Conservation (phyloP, 2,888 invertebrate species). For the Theretra japonica region DNA sequence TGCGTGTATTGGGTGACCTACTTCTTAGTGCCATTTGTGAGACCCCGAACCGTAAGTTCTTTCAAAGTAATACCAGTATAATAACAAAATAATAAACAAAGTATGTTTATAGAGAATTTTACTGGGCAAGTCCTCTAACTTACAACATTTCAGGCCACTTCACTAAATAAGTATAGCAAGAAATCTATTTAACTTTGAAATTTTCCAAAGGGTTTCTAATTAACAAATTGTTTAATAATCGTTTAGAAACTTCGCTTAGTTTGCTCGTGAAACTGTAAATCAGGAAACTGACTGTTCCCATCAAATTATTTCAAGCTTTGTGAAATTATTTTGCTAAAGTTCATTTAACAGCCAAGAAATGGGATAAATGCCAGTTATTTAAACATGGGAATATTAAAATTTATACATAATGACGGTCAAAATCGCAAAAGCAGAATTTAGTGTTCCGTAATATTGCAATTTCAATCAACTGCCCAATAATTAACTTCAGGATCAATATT, state of each 20-base stretch:
- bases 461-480: background rate
- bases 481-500: background rate
- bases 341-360: background rate
- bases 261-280: constrained; percentile 1
- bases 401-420: background rate
- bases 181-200: constrained; percentile 11
- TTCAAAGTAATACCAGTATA: background rate
- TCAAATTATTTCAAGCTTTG: constrained; percentile 15
- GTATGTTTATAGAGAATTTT: background rate
- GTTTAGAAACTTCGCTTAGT: constrained; percentile 7
- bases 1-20: no score
- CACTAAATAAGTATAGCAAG: background rate
- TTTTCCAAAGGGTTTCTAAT: constrained; percentile 21
- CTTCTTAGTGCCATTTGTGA: background rate
- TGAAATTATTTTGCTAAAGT: constrained; percentile 2
- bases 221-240: constrained; percentile 25
- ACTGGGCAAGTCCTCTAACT: background rate
- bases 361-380: background rate
- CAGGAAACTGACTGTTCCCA: constrained; percentile 12
- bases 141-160: background rate
- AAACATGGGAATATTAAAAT: background rate
- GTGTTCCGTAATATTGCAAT: background rate
- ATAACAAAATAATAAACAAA: constrained; percentile 3
- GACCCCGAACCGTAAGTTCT: background rate
- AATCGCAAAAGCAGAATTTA: background rate